Evolutionary conservation across 2,113 vertebrate species (phyloP).

Genomic region (Tiliqua scincoides): DNA sequence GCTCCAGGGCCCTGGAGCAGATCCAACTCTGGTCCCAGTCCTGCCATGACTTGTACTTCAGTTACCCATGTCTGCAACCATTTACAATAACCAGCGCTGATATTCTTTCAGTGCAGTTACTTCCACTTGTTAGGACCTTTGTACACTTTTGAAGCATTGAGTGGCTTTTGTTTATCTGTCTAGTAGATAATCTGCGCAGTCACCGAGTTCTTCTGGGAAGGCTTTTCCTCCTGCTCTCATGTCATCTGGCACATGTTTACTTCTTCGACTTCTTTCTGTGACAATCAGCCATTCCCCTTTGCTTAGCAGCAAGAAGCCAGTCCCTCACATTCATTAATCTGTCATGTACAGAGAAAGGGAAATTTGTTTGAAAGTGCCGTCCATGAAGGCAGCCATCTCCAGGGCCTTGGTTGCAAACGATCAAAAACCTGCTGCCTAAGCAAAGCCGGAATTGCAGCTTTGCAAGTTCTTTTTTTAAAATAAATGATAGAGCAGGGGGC

Average conservation of each 20-base stretch:
- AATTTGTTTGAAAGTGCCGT: constrained; percentile 13
- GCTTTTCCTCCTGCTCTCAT: not conserved
- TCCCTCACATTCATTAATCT: constrained; percentile 24
- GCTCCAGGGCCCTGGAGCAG: not conserved
- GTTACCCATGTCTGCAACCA: not conserved
- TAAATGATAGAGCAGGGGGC: constrained; percentile 29
- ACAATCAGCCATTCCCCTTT: not conserved
- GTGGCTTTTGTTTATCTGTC: not conserved
- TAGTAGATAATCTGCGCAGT: not conserved
- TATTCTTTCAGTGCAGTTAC: not conserved
- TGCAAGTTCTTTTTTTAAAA: constrained; percentile 43
- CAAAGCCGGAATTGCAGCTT: constrained; percentile 39
- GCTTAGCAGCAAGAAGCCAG: not conserved
- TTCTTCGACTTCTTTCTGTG: not conserved
- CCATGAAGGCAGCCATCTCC: constrained; percentile 11
- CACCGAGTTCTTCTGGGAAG: not conserved
- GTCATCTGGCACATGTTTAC: not conserved
- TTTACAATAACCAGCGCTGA: not conserved
- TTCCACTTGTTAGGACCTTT: not conserved
- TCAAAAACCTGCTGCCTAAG: constrained; percentile 34
- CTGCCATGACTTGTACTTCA: not conserved
- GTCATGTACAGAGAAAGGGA: not conserved
- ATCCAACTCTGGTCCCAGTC: not conserved
- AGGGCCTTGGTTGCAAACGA: constrained; percentile 27
- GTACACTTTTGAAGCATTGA: not conserved